Conservation (phyloP, 1,140 invertebrate genomes). For the Holotrichia oblita region DNA sequence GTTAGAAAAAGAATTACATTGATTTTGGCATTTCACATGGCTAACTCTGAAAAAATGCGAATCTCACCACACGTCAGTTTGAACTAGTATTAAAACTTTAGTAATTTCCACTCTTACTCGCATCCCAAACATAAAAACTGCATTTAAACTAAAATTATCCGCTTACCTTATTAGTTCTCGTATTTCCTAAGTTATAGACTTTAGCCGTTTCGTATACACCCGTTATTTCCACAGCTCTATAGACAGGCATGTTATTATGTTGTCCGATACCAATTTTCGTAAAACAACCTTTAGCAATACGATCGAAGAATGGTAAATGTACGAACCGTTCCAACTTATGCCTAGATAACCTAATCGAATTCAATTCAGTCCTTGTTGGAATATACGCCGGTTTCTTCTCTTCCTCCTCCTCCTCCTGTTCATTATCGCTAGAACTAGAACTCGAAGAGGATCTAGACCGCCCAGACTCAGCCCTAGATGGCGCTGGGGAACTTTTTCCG, state of each 20-base stretch:
- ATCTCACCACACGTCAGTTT: too few relatives aligned
- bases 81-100: too few relatives aligned
- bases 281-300: conserved; percentile 91
- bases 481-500: conserved; percentile 54
- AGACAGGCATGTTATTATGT: conserved; percentile 85
- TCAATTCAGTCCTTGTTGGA: conserved; percentile 82
- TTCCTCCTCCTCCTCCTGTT: conserved; percentile 61
- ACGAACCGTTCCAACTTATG: conserved; percentile 95
- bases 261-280: conserved; percentile 96
- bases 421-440: conserved; percentile 65
- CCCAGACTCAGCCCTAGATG: conserved; percentile 56
- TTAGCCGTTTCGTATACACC: conserved; percentile 96
- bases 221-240: conserved; percentile 93
- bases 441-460: conserved; percentile 57
- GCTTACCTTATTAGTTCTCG: conserved; percentile 89
- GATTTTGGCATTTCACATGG: too few relatives aligned
- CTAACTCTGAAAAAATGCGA: too few relatives aligned
- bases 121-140: too few relatives aligned
- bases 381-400: conserved; percentile 55
- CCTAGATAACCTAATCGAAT: conserved; percentile 88
- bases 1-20: too few relatives aligned
- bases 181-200: conserved; percentile 90
- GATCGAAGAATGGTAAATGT: conserved; percentile 94
- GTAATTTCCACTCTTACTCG: too few relatives aligned
- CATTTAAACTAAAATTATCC: conserved; percentile 10